Conservation (phyloP, 1,140 invertebrate genomes). For the Tenebrio molitor region DNA sequence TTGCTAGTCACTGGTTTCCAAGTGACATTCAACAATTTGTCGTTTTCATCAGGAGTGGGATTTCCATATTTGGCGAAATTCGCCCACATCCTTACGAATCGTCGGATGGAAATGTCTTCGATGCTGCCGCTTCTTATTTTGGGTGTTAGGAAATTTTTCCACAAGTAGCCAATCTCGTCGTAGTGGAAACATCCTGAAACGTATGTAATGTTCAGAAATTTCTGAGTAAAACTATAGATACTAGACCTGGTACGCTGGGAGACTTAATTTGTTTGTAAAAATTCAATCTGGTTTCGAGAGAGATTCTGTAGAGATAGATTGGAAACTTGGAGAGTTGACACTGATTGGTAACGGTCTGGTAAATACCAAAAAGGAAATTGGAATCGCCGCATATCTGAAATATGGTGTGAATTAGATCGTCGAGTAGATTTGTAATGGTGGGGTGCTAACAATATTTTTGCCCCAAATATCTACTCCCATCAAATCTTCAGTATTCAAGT, state of each 20-base stretch:
- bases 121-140: slow-evolving; percentile 62
- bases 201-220: background rate
- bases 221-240: background rate
- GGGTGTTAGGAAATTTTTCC: slow-evolving; percentile 66
- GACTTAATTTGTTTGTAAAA: slow-evolving; percentile 47
- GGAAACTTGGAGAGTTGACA: too few species aligned
- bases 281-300: slow-evolving; percentile 53
- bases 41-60: slow-evolving; percentile 63
- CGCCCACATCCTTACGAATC: slow-evolving; percentile 70
- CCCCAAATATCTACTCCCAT: too few species aligned
- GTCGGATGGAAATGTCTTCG: slow-evolving; percentile 63
- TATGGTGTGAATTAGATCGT: too few species aligned
- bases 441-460: too few species aligned
- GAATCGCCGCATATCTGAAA: too few species aligned
- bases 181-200: slow-evolving; percentile 72
- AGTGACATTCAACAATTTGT: slow-evolving; percentile 63
- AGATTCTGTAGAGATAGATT: slow-evolving; percentile 56
- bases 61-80: slow-evolving; percentile 71
- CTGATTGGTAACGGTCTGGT: too few species aligned
- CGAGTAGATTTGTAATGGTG: too few species aligned
- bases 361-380: too few species aligned
- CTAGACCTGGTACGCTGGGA: slow-evolving; percentile 5
- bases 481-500: too few species aligned
- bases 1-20: slow-evolving; percentile 69
- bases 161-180: slow-evolving; percentile 75